A percentile compares a stretch with the other conserved stretches of the same genome.
These are phyloP conservation scores for Pseudomugil tenellus DNA, from an alignment of 2,797 vertebrate species.

Conservation along the genomic window DNA sequence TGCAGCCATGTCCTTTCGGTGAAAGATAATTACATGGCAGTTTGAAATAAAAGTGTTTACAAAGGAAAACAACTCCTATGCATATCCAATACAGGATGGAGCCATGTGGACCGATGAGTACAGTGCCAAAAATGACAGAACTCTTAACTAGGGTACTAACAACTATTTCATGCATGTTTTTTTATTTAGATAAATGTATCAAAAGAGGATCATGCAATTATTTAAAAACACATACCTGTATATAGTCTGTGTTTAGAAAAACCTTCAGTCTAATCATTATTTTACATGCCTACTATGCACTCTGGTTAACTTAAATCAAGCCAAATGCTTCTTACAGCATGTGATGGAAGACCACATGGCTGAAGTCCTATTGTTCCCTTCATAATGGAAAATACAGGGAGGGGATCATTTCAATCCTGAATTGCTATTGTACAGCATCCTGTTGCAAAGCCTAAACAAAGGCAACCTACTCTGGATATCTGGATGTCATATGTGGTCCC, in stretches of 20 bases:
- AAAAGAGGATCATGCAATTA: not conserved
- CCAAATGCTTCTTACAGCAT: not conserved
- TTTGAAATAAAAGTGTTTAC: slow-evolving; percentile 50
- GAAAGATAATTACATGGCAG: slow-evolving; percentile 67
- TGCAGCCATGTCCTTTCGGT: slow-evolving; percentile 52
- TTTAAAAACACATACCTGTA: slow-evolving; percentile 1
- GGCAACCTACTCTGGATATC: slow-evolving; percentile 2
- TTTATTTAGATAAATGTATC: not conserved
- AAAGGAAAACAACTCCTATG: slow-evolving; percentile 54
- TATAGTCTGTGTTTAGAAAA: slow-evolving; percentile 7
- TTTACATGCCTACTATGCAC: not conserved
- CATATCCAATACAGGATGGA: slow-evolving; percentile 29
- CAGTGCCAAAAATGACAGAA: slow-evolving; percentile 23
- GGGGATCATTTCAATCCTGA: slow-evolving; percentile 2
- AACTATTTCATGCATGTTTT: not conserved
- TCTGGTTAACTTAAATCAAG: not conserved
- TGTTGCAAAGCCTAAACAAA: slow-evolving; percentile 54
- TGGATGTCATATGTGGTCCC: not conserved
- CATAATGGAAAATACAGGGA: slow-evolving; percentile 26
- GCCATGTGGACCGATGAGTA: slow-evolving; percentile 18
- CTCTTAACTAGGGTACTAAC: slow-evolving; percentile 9
- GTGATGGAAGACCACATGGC: not conserved
- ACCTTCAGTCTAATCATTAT: too few species aligned
- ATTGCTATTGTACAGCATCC: slow-evolving; percentile 32
- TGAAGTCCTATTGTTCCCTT: slow-evolving; percentile 10